Conservation (phyloP, 2,797 vertebrate species). For the Siniperca obscura region DNA sequence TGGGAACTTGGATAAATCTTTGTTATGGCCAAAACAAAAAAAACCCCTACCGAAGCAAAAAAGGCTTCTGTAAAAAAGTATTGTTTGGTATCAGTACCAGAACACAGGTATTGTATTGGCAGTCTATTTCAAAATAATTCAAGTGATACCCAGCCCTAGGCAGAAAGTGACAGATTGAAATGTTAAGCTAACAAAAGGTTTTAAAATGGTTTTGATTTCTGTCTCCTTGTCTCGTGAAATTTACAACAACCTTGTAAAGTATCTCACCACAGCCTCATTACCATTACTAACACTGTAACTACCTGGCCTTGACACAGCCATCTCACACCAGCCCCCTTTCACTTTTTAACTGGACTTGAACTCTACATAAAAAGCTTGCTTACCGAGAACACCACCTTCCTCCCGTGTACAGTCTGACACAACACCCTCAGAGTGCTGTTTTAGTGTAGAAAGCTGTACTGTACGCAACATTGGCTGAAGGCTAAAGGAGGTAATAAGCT, state of each 20-base stretch:
- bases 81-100: not conserved
- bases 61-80: not conserved
- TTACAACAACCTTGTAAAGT: not conserved
- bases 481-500: constrained; percentile 87
- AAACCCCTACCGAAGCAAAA: not conserved
- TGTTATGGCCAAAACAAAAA: too few species aligned
- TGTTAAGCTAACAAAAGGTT: not conserved
- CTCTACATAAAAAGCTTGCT: constrained; percentile 14
- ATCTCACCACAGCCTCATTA: not conserved
- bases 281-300: not conserved
- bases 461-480: constrained; percentile 41
- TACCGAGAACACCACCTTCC: not conserved
- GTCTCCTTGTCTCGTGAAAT: not conserved
- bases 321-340: not conserved
- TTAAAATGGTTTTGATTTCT: not conserved
- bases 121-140: not conserved
- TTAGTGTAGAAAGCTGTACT: constrained; percentile 51
- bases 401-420: constrained; percentile 54
- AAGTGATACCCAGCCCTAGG: not conserved
- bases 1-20: not conserved
- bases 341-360: constrained; percentile 25
- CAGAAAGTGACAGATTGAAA: not conserved
- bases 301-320: not conserved
- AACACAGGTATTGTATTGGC: not conserved
- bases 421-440: constrained; percentile 51